Conservation (phyloP, 2,888 invertebrate species). For the Phorcus lineatus region DNA sequence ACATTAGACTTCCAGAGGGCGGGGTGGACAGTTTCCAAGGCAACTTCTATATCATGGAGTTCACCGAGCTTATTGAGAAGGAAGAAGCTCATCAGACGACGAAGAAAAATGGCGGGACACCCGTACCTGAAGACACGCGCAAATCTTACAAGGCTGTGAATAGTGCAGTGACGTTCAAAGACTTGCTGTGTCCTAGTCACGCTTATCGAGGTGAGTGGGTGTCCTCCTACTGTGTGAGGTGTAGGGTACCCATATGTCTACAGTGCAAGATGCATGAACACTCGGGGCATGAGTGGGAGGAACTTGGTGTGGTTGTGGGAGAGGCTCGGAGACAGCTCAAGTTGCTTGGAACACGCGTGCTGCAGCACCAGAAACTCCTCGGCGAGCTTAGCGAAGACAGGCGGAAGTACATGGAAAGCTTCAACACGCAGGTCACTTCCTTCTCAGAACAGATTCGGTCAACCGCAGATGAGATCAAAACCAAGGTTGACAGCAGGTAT, state of each 20-base stretch:
- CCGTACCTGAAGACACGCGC: not conserved
- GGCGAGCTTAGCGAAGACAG: not conserved
- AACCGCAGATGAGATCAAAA: conserved; percentile 5
- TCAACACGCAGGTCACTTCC: not conserved
- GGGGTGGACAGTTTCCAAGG: conserved; percentile 15
- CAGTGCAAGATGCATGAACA: conserved; percentile 13
- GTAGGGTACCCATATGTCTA: not conserved
- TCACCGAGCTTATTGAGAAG: not conserved
- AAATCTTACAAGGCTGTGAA: not conserved
- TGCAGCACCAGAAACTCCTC: not conserved
- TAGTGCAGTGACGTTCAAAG: not conserved
- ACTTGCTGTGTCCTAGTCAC: not conserved
- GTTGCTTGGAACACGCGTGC: not conserved
- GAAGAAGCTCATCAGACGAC: not conserved
- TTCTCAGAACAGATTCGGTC: not conserved
- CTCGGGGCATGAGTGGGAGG: conserved; percentile 12
- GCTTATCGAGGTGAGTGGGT: not conserved
- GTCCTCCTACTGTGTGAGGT: not conserved
- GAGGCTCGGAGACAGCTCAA: not conserved
- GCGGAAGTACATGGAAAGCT: not conserved
- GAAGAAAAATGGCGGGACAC: not conserved
- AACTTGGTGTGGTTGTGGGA: not conserved
- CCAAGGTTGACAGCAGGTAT: not conserved
- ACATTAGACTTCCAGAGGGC: not conserved
- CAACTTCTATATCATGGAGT: conserved; percentile 14